Conservation (phyloP, 2,797 vertebrate genomes). For the Pterois miles region DNA sequence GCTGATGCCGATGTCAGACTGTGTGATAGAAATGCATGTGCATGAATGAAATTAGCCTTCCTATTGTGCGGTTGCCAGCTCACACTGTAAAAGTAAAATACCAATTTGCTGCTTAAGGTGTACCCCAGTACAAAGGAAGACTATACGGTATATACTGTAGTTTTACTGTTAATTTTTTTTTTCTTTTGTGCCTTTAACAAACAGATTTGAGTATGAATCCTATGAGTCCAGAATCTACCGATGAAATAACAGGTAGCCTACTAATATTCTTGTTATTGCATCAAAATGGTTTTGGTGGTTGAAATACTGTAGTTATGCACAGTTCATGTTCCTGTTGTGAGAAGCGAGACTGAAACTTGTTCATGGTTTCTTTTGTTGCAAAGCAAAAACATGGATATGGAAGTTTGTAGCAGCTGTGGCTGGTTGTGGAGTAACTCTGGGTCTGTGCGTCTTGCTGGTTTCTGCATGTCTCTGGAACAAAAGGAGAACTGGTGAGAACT, state of each 20-base stretch:
- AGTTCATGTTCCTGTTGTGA: not conserved
- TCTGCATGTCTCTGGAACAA: not conserved
- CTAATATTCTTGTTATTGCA: not conserved
- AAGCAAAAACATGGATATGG: not conserved
- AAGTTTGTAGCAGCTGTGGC: not conserved
- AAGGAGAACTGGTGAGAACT: conserved; percentile 28
- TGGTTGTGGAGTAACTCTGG: conserved; percentile 33
- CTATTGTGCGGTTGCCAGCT: too few species aligned
- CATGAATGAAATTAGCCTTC: too few species aligned
- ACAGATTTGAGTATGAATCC: too few species aligned
- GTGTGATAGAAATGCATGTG: too few species aligned
- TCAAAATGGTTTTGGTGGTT: not conserved
- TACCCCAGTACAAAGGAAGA: too few species aligned
- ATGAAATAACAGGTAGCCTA: not conserved
- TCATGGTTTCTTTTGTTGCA: not conserved
- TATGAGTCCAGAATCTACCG: not conserved
- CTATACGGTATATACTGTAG: too few species aligned
- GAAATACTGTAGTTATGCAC: not conserved
- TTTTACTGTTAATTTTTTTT: too few species aligned
- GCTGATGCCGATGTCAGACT: too few species aligned
- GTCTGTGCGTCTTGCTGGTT: not conserved
- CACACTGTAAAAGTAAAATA: too few species aligned
- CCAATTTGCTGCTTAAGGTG: too few species aligned
- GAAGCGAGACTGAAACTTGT: not conserved
- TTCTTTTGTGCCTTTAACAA: too few species aligned